Evolutionary conservation across 2,797 vertebrate species (phyloP).

Genomic region (Amblyraja radiata): DNA sequence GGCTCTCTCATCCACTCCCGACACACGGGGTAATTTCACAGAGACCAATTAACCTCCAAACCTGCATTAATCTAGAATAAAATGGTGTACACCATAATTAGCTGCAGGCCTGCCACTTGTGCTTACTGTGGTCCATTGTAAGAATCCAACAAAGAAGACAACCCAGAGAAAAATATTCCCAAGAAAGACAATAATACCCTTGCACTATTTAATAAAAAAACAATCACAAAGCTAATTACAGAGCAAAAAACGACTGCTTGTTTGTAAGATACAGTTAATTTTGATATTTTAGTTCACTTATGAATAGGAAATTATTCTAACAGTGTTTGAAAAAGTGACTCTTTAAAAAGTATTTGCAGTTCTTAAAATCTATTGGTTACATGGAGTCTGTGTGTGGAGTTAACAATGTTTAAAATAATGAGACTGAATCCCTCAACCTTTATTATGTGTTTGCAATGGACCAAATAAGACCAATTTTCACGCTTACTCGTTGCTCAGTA

Average conservation of each 20-base stretch:
- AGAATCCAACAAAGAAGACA: background rate
- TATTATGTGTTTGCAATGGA: background rate
- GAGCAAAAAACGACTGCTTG: background rate
- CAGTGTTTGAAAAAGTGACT: background rate
- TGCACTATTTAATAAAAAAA: background rate
- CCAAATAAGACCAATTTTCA: background rate
- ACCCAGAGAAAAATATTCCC: background rate
- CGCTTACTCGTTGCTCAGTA: background rate
- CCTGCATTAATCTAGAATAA: background rate
- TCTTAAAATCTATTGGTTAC: background rate
- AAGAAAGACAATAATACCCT: background rate
- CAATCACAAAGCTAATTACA: background rate
- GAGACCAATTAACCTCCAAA: too few relatives aligned
- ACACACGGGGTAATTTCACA: too few relatives aligned
- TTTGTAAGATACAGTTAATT: constrained; percentile 13
- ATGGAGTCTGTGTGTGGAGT: background rate
- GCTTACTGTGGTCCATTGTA: constrained; percentile 12
- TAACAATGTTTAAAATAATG: background rate
- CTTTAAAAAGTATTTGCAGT: background rate
- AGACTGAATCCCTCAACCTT: background rate
- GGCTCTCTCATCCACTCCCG: too few relatives aligned
- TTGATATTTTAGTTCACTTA: background rate
- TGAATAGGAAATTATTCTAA: background rate
- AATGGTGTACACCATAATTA: too few relatives aligned
- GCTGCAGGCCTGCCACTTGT: background rate